These are phyloP conservation scores for Horisme vitalbata DNA, from an alignment of 2,888 invertebrate species.

Conservation along the genomic window DNA sequence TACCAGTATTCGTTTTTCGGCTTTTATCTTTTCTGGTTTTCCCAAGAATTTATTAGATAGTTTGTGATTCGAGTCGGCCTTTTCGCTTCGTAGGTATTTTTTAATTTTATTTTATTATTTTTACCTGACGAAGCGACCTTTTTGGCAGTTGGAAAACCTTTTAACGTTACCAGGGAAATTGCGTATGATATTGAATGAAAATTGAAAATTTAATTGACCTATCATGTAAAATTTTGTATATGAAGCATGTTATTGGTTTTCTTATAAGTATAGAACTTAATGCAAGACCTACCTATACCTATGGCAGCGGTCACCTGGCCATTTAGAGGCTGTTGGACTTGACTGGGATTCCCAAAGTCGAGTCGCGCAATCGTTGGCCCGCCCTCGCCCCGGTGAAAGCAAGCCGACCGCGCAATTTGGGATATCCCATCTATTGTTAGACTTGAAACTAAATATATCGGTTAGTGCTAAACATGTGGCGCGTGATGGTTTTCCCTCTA, in stretches of 20 bases:
- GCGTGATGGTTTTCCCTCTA: constrained; percentile 41
- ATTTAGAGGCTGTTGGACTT: constrained; percentile 39
- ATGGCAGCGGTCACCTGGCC: constrained; percentile 30
- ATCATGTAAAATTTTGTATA: too few species aligned
- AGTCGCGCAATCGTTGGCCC: constrained; percentile 34
- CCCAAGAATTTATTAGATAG: constrained; percentile 39
- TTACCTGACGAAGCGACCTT: constrained; percentile 52
- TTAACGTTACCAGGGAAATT: constrained; percentile 24
- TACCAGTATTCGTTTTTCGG: constrained; percentile 43
- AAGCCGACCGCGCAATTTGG: constrained; percentile 40
- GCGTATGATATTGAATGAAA: constrained; percentile 3
- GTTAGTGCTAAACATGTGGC: constrained; percentile 33
- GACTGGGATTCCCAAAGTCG: constrained; percentile 62
- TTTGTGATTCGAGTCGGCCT: constrained; percentile 46
- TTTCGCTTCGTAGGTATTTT: constrained; percentile 34
- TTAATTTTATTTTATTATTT: constrained; percentile 63
- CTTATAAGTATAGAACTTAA: too few species aligned
- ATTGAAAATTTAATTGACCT: constrained; percentile 13
- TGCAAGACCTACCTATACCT: too few species aligned
- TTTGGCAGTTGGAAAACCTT: constrained; percentile 38
- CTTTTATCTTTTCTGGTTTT: constrained; percentile 54
- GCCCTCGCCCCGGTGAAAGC: constrained; percentile 60
- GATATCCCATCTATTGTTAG: constrained; percentile 46
- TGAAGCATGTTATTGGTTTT: too few species aligned
- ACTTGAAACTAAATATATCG: constrained; percentile 37